Evolutionary conservation across 2,888 invertebrate genomes (phyloP).

Genomic region (Caradrina clavipalpis): DNA sequence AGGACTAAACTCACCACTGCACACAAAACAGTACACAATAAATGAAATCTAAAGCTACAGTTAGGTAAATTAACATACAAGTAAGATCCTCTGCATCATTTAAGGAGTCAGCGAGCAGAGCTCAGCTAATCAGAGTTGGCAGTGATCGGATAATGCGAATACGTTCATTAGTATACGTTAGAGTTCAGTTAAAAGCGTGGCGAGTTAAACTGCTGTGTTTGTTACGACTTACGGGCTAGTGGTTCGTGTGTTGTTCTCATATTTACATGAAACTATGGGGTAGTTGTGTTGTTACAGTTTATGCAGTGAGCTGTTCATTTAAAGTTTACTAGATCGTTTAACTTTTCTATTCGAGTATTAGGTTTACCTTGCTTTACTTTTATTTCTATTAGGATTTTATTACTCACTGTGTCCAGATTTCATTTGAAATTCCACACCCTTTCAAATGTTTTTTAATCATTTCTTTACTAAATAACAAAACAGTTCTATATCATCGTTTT

Average conservation of each 20-base stretch:
- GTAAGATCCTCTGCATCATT: constrained; percentile 1
- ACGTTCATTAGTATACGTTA: constrained; percentile 35
- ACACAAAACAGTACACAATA: no score
- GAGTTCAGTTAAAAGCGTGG: constrained; percentile 22
- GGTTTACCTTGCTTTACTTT: no score
- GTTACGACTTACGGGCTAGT: neutral
- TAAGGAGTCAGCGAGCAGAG: constrained; percentile 5
- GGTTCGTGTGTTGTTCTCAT: neutral
- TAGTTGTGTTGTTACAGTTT: neutral
- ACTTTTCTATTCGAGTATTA: no score
- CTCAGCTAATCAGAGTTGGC: constrained; percentile 20
- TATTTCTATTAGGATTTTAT: no score
- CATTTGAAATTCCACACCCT: no score
- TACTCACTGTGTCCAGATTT: no score
- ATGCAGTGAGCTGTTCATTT: no score
- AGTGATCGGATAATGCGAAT: constrained; percentile 25
- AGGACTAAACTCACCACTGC: neutral
- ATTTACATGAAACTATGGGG: neutral
- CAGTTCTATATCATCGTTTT: no score
- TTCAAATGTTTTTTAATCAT: no score
- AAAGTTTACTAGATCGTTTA: no score
- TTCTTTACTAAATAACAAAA: no score
- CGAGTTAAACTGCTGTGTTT: constrained; percentile 9
- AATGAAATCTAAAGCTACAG: no score
- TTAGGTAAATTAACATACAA: neutral